These are phyloP conservation scores for Phymastichus coffea DNA, from an alignment of 1,140 invertebrate species.

Conservation along the genomic window DNA sequence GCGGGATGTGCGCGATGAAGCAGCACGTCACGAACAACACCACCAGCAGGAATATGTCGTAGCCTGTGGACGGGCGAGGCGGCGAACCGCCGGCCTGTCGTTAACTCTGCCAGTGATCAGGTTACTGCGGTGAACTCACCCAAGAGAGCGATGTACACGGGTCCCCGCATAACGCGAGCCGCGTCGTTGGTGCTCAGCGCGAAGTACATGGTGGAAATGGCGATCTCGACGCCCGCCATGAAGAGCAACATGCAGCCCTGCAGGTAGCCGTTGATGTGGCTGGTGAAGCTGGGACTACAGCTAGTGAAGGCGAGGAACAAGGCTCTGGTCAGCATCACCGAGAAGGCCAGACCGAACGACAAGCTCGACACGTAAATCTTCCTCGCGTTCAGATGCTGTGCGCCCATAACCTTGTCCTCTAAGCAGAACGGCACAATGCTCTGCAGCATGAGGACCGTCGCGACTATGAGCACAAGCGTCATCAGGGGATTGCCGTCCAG, in stretches of 20 bases:
- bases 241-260: slow-evolving; percentile 61
- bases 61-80: slow-evolving; percentile 47
- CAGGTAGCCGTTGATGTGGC: slow-evolving; percentile 63
- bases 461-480: slow-evolving; percentile 57
- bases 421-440: slow-evolving; percentile 60
- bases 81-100: background rate
- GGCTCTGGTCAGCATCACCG: slow-evolving; percentile 60
- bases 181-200: slow-evolving; percentile 40
- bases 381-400: slow-evolving; percentile 51
- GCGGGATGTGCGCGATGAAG: slow-evolving; percentile 57
- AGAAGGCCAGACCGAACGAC: slow-evolving; percentile 59
- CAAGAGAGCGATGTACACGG: slow-evolving; percentile 43
- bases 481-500: slow-evolving; percentile 60
- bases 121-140: too few species aligned
- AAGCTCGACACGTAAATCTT: slow-evolving; percentile 58
- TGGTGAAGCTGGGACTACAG: slow-evolving; percentile 57
- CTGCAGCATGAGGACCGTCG: slow-evolving; percentile 55
- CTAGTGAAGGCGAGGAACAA: slow-evolving; percentile 62
- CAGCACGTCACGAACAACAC: slow-evolving; percentile 56
- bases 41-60: slow-evolving; percentile 61
- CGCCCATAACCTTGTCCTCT: slow-evolving; percentile 40
- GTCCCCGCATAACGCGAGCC: slow-evolving; percentile 35
- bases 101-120: too few species aligned
- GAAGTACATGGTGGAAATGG: slow-evolving; percentile 53
- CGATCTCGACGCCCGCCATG: slow-evolving; percentile 58